Base-by-base conservation (phyloP, 2,797 vertebrate genomes). In the Sebastolobus alascanus region DNA sequence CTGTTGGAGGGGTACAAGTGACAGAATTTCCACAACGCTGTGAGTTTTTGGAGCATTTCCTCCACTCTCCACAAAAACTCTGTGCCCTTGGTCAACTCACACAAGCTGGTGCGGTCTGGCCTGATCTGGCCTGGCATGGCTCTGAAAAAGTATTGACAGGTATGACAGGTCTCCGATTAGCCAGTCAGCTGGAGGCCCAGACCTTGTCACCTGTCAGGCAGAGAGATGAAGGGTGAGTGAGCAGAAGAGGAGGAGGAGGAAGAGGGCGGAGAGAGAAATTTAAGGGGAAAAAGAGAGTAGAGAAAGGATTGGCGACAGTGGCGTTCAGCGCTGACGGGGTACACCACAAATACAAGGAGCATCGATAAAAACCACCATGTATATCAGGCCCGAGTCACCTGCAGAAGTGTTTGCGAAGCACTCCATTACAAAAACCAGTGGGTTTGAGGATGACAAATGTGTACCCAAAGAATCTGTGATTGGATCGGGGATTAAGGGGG, bases 161-260 rank as follows among this genome's bases (percentile, higher is more conserved):
- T 96, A 96, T 98, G 98, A 98, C 97, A 97, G 97, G 95, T 95
- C 96, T 98, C 97, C 97, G 97, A 99, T 98, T 98, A 97, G 96
- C 96, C 96, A 97, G 97, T 98, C 97, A 97, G 97, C 97, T 96
- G 95, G 95, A 96, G 96, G 97, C 95, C 95, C 95, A 95, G 96
- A 85, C 95, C 96, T 95, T 97, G 97, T 98, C 97, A 98, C 96
- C 97, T 97, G 97, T 97, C 97, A 97, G 96, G 96, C 96, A 96
- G 95, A 96, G 96, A 97, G 96, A 97, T 97, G 95, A 96, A 96
- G 96, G 94, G 92, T 84, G 85, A 91, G 94, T 95, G 97, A 97
- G 68, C 87, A 89, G 71, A 78, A 61, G 38, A 81, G 78, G 73
- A 60, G 40, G 60, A 40, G 16, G 55, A 60, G 58, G 12, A 56